Conservation (phyloP, 2,797 vertebrate species). For the Echeneis naucrates region DNA sequence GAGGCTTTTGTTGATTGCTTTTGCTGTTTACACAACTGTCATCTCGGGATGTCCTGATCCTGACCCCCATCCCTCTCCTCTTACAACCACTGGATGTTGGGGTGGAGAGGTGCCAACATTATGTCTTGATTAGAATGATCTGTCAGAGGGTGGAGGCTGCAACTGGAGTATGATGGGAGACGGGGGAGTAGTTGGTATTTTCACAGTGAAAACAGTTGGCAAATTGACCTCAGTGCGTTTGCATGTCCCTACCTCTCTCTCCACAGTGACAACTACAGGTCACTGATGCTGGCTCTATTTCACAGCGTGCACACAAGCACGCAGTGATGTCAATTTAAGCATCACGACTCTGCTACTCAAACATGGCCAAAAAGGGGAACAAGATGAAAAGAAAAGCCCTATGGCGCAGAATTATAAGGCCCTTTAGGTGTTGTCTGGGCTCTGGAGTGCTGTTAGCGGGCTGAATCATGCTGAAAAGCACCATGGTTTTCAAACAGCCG, state of each 20-base stretch:
- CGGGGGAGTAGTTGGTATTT: conserved; percentile 10
- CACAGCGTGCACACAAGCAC: conserved; percentile 23
- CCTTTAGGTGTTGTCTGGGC: conserved; percentile 50
- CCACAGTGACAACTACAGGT: conserved; percentile 42
- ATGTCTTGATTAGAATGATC: conserved; percentile 58
- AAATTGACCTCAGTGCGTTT: conserved; percentile 65
- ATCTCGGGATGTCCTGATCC: conserved; percentile 40
- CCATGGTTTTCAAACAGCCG: conserved; percentile 44
- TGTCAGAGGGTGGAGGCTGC: conserved; percentile 34
- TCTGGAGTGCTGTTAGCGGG: conserved; percentile 53
- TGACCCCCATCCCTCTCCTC: conserved; percentile 6
- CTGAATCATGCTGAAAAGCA: conserved; percentile 45
- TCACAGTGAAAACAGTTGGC: conserved; percentile 32
- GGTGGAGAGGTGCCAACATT: conserved; percentile 38
- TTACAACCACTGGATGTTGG: conserved; percentile 1
- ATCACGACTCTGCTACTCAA: conserved; percentile 15
- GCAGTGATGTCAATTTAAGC: conserved; percentile 54
- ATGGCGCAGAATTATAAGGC: conserved; percentile 30
- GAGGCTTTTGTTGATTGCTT: conserved; percentile 43
- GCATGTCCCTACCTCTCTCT: conserved; percentile 50
- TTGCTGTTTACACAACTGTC: conserved; percentile 46
- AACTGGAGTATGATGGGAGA: conserved; percentile 44
- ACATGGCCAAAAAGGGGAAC: not conserved
- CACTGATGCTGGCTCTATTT: conserved; percentile 52
- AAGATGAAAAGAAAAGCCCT: conserved; percentile 47